A percentile compares a stretch with the other conserved stretches of the same genome.
Conservation (phyloP, 2,797 vertebrate species). For the Eulemur mongoz region DNA sequence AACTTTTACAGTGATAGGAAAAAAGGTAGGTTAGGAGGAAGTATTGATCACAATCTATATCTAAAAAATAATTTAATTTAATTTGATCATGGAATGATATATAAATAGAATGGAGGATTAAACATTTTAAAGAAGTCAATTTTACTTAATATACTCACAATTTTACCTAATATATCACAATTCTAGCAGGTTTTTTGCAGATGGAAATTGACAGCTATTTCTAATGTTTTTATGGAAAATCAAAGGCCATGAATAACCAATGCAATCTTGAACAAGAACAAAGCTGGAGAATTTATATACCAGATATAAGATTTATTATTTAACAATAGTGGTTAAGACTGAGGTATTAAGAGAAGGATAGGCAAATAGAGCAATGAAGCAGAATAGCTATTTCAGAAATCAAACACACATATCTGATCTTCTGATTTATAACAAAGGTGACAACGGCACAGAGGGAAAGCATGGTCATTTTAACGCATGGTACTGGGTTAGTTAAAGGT, state of each 20-base stretch:
- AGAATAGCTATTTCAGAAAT: not conserved
- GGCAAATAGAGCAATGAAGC: not conserved
- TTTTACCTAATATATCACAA: not conserved
- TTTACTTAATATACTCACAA: not conserved
- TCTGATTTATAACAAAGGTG: not conserved
- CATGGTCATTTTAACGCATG: not conserved
- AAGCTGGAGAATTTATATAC: not conserved
- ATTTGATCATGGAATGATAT: not conserved
- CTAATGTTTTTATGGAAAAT: slow-evolving; percentile 20
- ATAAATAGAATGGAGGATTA: not conserved
- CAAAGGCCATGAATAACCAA: slow-evolving; percentile 17
- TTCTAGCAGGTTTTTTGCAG: not conserved
- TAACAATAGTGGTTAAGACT: not conserved
- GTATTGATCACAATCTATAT: not conserved
- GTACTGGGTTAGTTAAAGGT: not conserved
- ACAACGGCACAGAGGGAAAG: not conserved
- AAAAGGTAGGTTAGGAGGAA: not conserved
- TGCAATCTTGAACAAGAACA: not conserved
- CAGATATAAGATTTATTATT: slow-evolving; percentile 7
- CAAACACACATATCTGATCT: not conserved
- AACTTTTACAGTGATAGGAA: not conserved
- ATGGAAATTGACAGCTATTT: not conserved
- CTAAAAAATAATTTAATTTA: slow-evolving; percentile 9
- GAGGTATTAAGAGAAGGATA: not conserved
- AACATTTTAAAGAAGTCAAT: slow-evolving; percentile 27